Conservation (phyloP, 2,113 vertebrate genomes). For the Polypterus bichir region DNA sequence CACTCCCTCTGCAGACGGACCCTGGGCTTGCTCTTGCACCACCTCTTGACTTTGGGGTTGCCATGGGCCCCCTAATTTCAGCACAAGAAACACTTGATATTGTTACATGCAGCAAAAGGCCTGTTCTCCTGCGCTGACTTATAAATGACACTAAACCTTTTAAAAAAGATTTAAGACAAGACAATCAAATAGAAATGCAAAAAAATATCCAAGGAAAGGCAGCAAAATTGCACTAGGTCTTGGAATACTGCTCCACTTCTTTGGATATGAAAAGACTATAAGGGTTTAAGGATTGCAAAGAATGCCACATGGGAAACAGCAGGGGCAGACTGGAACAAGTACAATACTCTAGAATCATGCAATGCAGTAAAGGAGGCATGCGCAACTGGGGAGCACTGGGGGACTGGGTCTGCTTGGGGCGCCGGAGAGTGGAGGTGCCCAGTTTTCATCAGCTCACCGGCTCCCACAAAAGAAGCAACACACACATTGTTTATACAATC, state of each 20-base stretch:
- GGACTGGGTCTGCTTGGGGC: no score
- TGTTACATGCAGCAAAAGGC: constrained; percentile 45
- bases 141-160: constrained; percentile 23
- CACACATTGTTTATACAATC: neutral
- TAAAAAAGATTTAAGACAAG: constrained; percentile 6
- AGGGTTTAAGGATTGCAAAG: constrained; percentile 7
- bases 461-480: neutral
- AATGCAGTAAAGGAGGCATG: no score
- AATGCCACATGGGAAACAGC: constrained; percentile 9
- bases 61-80: constrained; percentile 77
- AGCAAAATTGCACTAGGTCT: constrained; percentile 1
- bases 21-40: constrained; percentile 53
- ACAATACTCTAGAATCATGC: constrained; percentile 8
- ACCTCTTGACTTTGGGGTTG: constrained; percentile 79
- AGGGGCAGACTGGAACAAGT: constrained; percentile 13
- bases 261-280: constrained; percentile 14
- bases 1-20: constrained; percentile 47
- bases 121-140: constrained; percentile 22
- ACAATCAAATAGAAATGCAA: neutral
- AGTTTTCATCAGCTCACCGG: no score
- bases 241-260: constrained; percentile 6
- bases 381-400: no score
- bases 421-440: no score
- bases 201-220: constrained; percentile 12
- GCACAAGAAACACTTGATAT: constrained; percentile 63